These are phyloP conservation scores for Plebejus melissa DNA, from an alignment of 2,888 invertebrate species.

Conservation along the genomic window DNA sequence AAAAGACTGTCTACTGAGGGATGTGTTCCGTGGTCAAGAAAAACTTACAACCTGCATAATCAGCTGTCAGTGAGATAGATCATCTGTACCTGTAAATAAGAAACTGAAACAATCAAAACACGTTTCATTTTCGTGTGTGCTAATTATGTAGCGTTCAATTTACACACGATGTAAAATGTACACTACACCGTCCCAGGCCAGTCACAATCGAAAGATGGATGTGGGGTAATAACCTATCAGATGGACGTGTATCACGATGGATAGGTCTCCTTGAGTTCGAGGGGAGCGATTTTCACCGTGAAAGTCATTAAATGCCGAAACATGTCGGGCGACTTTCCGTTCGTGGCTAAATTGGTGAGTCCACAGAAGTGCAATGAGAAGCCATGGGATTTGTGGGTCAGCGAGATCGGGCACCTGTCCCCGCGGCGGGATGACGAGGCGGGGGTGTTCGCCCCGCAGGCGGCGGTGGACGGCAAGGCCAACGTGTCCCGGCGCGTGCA, in stretches of 20 bases:
- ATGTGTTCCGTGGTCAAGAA: conserved; percentile 73
- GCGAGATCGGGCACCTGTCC: conserved; percentile 70
- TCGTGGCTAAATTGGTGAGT: conserved; percentile 65
- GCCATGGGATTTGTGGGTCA: conserved; percentile 75
- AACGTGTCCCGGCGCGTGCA: conserved; percentile 51
- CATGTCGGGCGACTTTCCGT: conserved; percentile 70
- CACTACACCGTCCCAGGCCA: conserved; percentile 49
- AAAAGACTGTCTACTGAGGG: conserved; percentile 64
- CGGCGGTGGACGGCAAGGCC: conserved; percentile 55
- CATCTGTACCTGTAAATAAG: conserved; percentile 79
- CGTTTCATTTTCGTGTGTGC: conserved; percentile 56
- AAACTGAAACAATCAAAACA: conserved; percentile 74
- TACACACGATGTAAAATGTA: conserved; percentile 63
- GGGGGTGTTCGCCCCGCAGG: conserved; percentile 53
- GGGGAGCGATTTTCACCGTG: conserved; percentile 48
- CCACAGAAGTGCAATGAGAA: conserved; percentile 73
- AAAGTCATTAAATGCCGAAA: conserved; percentile 53
- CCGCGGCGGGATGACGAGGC: conserved; percentile 65
- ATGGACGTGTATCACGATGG: conserved; percentile 64
- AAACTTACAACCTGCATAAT: conserved; percentile 79
- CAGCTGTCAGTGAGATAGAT: conserved; percentile 79
- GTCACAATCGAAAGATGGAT: conserved; percentile 54
- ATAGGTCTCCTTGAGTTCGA: conserved; percentile 62
- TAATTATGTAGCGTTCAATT: conserved; percentile 63
- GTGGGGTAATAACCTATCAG: conserved; percentile 79